These are phyloP conservation scores for Osmerus mordax DNA, from an alignment of 2,113 vertebrate species.

Conservation along the genomic window DNA sequence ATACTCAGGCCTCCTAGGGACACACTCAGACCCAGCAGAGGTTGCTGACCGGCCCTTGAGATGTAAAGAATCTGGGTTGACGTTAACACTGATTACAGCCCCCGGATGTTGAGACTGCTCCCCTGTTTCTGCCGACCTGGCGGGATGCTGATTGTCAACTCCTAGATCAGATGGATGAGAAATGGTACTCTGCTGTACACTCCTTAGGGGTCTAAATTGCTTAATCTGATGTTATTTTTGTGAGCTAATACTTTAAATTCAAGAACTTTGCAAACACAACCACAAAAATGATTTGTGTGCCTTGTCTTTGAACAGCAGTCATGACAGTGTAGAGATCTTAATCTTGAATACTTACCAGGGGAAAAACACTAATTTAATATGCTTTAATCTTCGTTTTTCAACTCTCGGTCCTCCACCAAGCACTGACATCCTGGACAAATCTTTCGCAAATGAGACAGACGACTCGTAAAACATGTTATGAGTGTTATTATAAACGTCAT, in stretches of 20 bases:
- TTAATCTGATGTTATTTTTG: too few species aligned
- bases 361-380: too few species aligned
- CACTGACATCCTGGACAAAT: too few species aligned
- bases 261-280: too few species aligned
- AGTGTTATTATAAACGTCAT: conserved; percentile 18
- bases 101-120: conserved; percentile 55
- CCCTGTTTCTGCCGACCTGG: conserved; percentile 57
- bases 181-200: neutral
- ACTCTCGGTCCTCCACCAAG: too few species aligned
- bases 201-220: neutral
- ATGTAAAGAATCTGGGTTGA: conserved; percentile 47
- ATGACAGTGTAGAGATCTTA: too few species aligned
- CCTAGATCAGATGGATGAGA: neutral
- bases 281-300: too few species aligned
- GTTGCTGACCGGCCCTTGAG: conserved; percentile 53
- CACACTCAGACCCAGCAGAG: conserved; percentile 28
- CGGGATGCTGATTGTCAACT: conserved; percentile 1
- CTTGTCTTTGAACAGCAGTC: too few species aligned
- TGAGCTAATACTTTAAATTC: too few species aligned
- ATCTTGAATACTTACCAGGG: too few species aligned
- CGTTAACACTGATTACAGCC: conserved; percentile 64
- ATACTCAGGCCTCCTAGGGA: conserved; percentile 35
- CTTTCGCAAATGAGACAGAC: conserved; percentile 28
- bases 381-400: too few species aligned
- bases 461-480: conserved; percentile 23